Evolutionary conservation across 2,113 vertebrate genomes (phyloP).

Genomic region (Rhea pennata): DNA sequence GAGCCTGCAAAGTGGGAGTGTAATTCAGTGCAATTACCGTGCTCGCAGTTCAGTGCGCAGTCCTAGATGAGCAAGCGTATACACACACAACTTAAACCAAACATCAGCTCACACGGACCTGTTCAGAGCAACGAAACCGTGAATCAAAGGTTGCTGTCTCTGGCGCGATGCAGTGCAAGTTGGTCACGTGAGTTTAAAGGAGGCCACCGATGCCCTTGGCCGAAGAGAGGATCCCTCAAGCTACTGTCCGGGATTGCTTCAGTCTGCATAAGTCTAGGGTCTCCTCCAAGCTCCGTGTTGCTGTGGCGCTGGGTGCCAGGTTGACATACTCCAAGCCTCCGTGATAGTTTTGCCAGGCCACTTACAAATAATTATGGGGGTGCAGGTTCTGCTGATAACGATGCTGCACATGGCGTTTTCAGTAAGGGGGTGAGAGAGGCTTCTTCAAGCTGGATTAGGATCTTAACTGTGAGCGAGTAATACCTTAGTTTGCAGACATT

Average conservation of each 20-base stretch:
- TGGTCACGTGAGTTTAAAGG: neutral
- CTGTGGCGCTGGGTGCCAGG: neutral
- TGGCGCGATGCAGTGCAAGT: neutral
- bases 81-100: neutral
- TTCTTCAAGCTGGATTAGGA: neutral
- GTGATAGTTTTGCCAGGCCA: neutral
- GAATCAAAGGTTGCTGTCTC: neutral
- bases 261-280: rapidly evolving
- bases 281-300: neutral
- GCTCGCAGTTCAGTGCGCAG: neutral
- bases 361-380: neutral
- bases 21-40: neutral
- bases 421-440: neutral
- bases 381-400: neutral
- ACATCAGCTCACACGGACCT: neutral
- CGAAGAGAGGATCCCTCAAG: neutral
- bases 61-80: neutral
- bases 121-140: neutral
- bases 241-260: neutral
- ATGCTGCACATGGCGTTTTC: neutral
- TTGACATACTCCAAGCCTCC: neutral
- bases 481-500: neutral
- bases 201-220: neutral
- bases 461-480: neutral
- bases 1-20: neutral